Evolutionary conservation across 2,797 vertebrate species (phyloP).

Genomic region (Danio albolineatus): DNA sequence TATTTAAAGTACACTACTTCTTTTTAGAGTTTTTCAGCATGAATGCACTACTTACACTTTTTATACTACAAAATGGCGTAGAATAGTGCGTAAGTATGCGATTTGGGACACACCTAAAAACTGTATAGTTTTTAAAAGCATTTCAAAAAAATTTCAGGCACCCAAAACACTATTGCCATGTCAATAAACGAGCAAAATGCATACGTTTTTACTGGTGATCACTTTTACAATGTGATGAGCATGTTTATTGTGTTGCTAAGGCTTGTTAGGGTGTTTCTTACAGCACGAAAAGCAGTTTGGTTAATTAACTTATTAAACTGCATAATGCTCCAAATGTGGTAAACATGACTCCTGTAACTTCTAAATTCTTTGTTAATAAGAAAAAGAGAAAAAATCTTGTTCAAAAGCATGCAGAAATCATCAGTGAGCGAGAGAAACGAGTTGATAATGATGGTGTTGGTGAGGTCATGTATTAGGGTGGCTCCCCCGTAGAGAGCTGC

Average conservation of each 20-base stretch:
- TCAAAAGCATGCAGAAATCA: conserved; percentile 7
- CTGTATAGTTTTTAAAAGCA: too few species aligned
- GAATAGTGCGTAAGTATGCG: too few species aligned
- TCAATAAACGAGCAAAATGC: too few species aligned
- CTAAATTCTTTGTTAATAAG: neutral
- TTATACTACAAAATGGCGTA: too few species aligned
- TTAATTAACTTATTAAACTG: neutral
- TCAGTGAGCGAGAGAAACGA: neutral
- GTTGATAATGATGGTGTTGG: conserved; percentile 1
- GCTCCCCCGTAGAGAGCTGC: conserved; percentile 22
- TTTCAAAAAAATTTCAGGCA: too few species aligned
- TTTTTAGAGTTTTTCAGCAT: too few species aligned
- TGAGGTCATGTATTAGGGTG: conserved; percentile 26
- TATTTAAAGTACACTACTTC: too few species aligned
- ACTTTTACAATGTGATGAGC: neutral
- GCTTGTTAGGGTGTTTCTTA: neutral
- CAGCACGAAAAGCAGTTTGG: neutral
- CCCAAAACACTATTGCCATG: too few species aligned
- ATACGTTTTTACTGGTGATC: too few species aligned
- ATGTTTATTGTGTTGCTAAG: neutral
- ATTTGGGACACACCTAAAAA: too few species aligned
- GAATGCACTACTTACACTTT: too few species aligned
- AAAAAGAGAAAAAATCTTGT: neutral
- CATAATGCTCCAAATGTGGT: neutral
- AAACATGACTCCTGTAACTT: neutral